phyloP scores from a whole-genome alignment of 2,797 vertebrate genomes.

The Megalops cyprinoides region DNA sequence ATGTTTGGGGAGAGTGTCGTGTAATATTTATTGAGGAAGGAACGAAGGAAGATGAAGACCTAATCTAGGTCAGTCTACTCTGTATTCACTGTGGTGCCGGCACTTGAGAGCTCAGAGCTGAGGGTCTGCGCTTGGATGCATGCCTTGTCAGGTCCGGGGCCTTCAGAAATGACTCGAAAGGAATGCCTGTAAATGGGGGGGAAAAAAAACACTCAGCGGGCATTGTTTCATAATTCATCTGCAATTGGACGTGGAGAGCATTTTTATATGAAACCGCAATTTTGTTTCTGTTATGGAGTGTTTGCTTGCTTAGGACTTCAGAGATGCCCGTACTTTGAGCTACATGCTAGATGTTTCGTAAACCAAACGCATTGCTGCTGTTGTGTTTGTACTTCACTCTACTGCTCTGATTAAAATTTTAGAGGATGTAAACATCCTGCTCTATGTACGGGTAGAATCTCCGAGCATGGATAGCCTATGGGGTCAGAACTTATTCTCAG shows the following conservation, averaged over 20 bases:
- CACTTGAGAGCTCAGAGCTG: background rate
- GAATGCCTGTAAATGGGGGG: background rate
- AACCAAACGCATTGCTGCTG: too few species aligned
- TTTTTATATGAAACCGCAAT: too few species aligned
- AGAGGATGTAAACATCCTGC: too few species aligned
- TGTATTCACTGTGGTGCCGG: too few species aligned
- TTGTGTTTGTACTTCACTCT: too few species aligned
- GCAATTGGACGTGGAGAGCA: background rate
- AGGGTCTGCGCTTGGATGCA: background rate
- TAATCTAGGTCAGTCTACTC: background rate
- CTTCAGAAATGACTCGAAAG: background rate
- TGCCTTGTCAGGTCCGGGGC: background rate
- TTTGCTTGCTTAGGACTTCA: too few species aligned
- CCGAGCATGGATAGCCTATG: too few species aligned
- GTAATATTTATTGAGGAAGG: background rate
- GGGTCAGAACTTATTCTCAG: background rate
- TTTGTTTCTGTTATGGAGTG: too few species aligned
- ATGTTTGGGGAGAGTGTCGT: background rate
- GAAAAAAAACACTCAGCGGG: background rate
- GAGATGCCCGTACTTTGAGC: too few species aligned
- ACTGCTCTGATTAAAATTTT: too few species aligned
- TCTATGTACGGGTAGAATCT: too few species aligned
- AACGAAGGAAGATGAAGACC: background rate
- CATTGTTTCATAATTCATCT: background rate
- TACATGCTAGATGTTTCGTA: too few species aligned